Evolutionary conservation across 2,888 invertebrate species (phyloP).

Genomic region (Eugnorisma glareosa): DNA sequence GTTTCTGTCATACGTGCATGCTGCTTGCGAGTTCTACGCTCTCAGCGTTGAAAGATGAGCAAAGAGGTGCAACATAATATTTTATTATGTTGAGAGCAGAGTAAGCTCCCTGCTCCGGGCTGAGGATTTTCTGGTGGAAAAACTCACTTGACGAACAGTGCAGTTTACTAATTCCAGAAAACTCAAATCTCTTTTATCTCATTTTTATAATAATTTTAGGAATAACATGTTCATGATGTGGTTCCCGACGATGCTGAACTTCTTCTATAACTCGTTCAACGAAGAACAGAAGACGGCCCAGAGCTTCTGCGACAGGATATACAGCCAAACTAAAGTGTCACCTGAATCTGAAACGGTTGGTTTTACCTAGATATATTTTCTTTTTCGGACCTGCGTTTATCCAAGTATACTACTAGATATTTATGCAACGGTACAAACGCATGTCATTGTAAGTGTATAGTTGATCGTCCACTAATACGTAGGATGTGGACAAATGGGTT

Average conservation of each 20-base stretch:
- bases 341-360: slow-evolving; percentile 55
- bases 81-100: not conserved
- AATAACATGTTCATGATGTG: slow-evolving; percentile 88
- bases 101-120: not conserved
- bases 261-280: slow-evolving; percentile 78
- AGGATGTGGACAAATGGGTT: not conserved
- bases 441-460: not conserved
- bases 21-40: not conserved
- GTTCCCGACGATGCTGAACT: slow-evolving; percentile 89
- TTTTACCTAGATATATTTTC: not conserved
- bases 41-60: not conserved
- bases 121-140: not conserved
- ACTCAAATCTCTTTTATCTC: not conserved
- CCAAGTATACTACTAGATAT: not conserved
- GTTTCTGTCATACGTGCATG: not conserved
- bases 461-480: not conserved
- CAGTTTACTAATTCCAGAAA: not conserved
- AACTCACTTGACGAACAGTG: not conserved
- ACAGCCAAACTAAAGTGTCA: slow-evolving; percentile 54
- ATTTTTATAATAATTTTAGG: slow-evolving; percentile 66
- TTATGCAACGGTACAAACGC: not conserved
- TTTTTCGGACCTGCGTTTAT: not conserved
- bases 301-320: slow-evolving; percentile 77
- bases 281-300: slow-evolving; percentile 49
- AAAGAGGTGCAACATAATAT: not conserved